Conservation (phyloP, 2,797 vertebrate genomes). For the Halcyon chelicuti region DNA sequence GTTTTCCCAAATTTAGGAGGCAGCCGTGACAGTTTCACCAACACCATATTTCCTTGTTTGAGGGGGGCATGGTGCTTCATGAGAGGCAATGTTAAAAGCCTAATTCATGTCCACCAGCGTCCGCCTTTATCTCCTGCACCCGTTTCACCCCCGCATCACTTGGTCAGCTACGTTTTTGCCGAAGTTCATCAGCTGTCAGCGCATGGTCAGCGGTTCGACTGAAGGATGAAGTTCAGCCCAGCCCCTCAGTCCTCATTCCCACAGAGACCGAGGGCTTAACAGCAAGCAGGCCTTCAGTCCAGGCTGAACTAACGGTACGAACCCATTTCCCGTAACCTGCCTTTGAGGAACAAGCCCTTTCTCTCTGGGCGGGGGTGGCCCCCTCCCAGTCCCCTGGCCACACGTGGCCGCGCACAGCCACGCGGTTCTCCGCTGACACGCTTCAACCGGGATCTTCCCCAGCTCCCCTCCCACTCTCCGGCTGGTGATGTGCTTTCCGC, state of each 20-base stretch:
- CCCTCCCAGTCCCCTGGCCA: too few relatives aligned
- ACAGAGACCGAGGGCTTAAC: not conserved
- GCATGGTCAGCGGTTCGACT: accelerated
- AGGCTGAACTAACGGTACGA: not conserved
- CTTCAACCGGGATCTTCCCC: not conserved
- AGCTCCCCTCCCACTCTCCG: not conserved
- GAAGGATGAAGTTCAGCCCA: too few relatives aligned
- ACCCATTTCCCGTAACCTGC: too few relatives aligned
- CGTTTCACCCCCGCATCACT: not conserved
- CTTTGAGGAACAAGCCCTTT: not conserved
- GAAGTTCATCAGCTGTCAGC: not conserved
- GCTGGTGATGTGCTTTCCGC: not conserved
- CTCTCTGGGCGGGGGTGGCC: too few relatives aligned
- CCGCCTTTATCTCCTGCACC: too few relatives aligned
- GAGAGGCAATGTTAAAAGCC: not conserved
- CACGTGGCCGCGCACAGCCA: not conserved
- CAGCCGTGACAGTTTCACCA: not conserved
- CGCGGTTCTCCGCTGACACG: not conserved
- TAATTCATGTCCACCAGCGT: not conserved
- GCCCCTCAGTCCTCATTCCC: not conserved
- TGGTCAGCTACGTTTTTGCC: not conserved
- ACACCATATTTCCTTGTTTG: accelerated
- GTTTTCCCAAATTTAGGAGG: not conserved
- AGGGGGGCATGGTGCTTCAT: not conserved
- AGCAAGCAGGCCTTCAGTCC: not conserved